A percentile compares a stretch with the other conserved stretches of the same genome.
Conservation (phyloP, 2,888 invertebrate species). For the Celastrina argiolus region DNA sequence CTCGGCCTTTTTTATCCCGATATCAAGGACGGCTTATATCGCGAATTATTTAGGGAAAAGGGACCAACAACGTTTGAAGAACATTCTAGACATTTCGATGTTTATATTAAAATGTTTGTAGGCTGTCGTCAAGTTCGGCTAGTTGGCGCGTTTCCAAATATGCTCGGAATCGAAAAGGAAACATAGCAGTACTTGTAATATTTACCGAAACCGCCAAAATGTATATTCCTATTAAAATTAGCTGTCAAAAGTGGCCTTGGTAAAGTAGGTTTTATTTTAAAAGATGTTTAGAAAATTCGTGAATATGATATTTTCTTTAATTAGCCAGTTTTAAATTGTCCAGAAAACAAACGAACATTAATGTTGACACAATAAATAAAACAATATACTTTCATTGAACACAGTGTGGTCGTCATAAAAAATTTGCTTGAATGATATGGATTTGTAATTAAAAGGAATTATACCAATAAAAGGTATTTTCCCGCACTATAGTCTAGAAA, state of each 20-base stretch:
- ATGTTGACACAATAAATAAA: too few relatives aligned
- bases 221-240: not conserved
- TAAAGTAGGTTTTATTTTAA: too few relatives aligned
- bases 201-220: slow-evolving; percentile 5
- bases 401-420: too few relatives aligned
- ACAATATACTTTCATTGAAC: too few relatives aligned
- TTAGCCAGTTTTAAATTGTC: too few relatives aligned
- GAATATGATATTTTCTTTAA: too few relatives aligned
- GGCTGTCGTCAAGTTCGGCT: not conserved
- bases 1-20: slow-evolving; percentile 18
- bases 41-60: slow-evolving; percentile 19
- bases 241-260: not conserved
- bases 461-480: too few relatives aligned
- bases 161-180: slow-evolving; percentile 10
- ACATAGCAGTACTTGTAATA: slow-evolving; percentile 1
- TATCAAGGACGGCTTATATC: slow-evolving; percentile 20
- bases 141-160: not conserved
- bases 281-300: too few relatives aligned
- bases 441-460: too few relatives aligned
- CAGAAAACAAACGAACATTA: too few relatives aligned
- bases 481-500: too few relatives aligned
- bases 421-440: too few relatives aligned
- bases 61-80: slow-evolving; percentile 4
- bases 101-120: slow-evolving; percentile 20
- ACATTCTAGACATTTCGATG: slow-evolving; percentile 19